These are phyloP conservation scores for Lysandra bellargus DNA, from an alignment of 2,888 invertebrate genomes.

Conservation along the genomic window DNA sequence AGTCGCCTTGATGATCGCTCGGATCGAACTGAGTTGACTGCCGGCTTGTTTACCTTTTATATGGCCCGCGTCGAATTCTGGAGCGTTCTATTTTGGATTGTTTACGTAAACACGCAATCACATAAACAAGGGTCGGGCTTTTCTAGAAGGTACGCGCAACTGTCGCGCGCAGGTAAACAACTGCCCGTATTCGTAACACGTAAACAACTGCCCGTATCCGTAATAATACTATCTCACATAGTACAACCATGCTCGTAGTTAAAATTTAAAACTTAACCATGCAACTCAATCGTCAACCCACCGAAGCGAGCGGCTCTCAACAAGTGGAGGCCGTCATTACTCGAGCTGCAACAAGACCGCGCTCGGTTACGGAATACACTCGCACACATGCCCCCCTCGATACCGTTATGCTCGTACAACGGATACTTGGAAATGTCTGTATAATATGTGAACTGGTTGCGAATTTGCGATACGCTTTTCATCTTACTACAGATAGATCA, in stretches of 20 bases:
- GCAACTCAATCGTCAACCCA: background rate
- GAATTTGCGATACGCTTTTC: background rate
- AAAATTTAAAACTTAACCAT: background rate
- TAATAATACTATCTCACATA: background rate
- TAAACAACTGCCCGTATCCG: too few species aligned
- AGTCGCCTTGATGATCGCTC: too few species aligned
- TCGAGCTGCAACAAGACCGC: background rate
- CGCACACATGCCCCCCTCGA: background rate
- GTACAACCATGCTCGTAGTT: background rate
- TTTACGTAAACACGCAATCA: too few species aligned
- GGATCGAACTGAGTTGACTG: too few species aligned
- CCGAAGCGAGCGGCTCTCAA: background rate
- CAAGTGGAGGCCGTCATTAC: conserved; percentile 4
- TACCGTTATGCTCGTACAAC: background rate
- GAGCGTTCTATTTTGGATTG: too few species aligned
- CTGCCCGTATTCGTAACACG: too few species aligned
- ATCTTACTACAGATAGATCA: background rate
- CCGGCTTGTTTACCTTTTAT: too few species aligned
- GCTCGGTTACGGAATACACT: background rate
- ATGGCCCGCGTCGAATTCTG: too few species aligned
- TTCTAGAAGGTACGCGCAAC: too few species aligned
- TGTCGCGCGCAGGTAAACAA: too few species aligned
- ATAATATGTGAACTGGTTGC: background rate
- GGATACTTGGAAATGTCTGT: background rate
- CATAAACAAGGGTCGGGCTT: too few species aligned